Conservation (phyloP, 2,888 invertebrate species). For the Hirtodrosophila confusa region DNA sequence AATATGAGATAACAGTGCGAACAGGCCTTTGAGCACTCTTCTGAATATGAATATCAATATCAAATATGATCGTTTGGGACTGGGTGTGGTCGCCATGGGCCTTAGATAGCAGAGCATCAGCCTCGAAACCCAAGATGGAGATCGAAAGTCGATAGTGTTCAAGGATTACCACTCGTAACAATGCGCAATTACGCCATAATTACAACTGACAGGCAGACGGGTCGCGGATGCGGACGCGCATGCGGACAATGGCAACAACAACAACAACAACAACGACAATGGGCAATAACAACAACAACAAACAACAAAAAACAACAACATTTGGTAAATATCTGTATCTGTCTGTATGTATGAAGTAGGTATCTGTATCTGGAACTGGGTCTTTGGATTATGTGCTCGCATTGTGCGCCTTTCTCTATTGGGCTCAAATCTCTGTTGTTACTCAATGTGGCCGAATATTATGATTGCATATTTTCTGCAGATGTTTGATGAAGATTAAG, state of each 20-base stretch:
- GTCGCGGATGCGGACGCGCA: constrained; percentile 5
- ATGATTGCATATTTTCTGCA: constrained; percentile 58
- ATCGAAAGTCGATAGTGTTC: constrained; percentile 36
- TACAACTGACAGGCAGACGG: constrained; percentile 53
- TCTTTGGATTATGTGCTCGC: constrained; percentile 32
- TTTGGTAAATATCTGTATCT: constrained; percentile 9
- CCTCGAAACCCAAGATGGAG: constrained; percentile 23
- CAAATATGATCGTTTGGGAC: background rate
- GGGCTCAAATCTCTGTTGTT: constrained; percentile 41
- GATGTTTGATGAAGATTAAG: constrained; percentile 58
- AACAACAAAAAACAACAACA: too few relatives aligned
- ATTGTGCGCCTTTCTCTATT: constrained; percentile 31
- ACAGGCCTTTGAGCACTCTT: too few relatives aligned
- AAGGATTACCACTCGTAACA: constrained; percentile 50
- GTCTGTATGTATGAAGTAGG: constrained; percentile 10
- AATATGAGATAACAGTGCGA: too few relatives aligned
- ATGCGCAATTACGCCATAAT: constrained; percentile 72
- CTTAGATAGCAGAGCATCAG: constrained; percentile 3
- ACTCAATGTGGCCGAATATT: constrained; percentile 58
- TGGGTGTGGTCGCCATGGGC: constrained; percentile 8
- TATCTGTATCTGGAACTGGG: constrained; percentile 50
- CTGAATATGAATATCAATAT: background rate
- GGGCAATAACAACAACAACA: constrained; percentile 7
- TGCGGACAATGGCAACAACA: constrained; percentile 27
- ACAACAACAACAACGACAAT: constrained; percentile 29